Percentiles rank a stretch among this genome's conserved stretches.
phyloP scores from a whole-genome alignment of 2,113 vertebrate genomes.

The Poeciliopsis retropinna region DNA sequence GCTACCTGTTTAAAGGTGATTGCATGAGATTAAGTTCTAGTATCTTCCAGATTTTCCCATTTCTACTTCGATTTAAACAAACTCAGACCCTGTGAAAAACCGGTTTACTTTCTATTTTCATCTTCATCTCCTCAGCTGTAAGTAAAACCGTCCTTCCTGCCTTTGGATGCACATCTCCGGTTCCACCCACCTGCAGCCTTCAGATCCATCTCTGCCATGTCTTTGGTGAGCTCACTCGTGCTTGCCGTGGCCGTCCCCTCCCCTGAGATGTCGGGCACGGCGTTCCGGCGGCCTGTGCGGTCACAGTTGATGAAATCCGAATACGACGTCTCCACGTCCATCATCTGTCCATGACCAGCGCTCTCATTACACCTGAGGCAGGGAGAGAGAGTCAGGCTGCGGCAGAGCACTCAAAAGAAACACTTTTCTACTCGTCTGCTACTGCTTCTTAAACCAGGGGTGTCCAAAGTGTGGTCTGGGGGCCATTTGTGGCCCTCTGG shows the following conservation, averaged over 20 bases:
- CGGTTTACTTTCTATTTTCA: no score
- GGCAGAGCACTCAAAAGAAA: constrained; percentile 21
- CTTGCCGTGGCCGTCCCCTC: constrained; percentile 78
- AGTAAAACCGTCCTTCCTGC: neutral
- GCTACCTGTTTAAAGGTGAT: no score
- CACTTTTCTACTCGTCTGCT: neutral
- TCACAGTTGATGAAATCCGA: constrained; percentile 95
- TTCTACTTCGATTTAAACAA: no score
- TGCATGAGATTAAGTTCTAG: no score
- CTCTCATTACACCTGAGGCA: constrained; percentile 74
- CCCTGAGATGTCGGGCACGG: constrained; percentile 89
- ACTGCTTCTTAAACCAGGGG: constrained; percentile 4
- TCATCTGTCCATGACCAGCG: constrained; percentile 88
- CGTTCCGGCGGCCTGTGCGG: constrained; percentile 94
- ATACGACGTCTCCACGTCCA: constrained; percentile 96
- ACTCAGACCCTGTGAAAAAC: no score
- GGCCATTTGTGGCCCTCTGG: no score
- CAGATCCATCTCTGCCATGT: constrained; percentile 84
- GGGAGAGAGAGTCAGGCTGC: constrained; percentile 16
- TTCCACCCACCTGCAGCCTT: constrained; percentile 74
- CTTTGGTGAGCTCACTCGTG: constrained; percentile 87
- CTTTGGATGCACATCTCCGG: neutral
- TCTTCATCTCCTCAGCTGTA: neutral
- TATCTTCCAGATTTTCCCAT: no score
- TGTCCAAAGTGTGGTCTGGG: no score